These are phyloP conservation scores for Sinonovacula constricta DNA, from an alignment of 1,140 invertebrate genomes.

Conservation along the genomic window DNA sequence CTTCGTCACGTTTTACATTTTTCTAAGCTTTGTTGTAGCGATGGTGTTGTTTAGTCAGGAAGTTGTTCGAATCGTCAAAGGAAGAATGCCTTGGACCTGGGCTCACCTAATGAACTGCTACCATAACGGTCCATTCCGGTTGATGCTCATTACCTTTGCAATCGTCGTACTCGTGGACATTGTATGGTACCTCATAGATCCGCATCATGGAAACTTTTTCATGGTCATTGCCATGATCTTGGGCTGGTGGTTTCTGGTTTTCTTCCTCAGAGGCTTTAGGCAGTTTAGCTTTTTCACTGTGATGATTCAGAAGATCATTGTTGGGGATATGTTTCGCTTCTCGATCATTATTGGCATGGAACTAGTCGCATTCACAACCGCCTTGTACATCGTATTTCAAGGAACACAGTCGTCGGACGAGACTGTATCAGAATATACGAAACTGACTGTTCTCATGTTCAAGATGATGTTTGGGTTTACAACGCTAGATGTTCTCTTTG, in stretches of 20 bases:
- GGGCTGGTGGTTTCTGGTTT: slow-evolving; percentile 60
- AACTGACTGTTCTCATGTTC: slow-evolving; percentile 19
- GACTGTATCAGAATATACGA: slow-evolving; percentile 14
- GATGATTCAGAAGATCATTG: slow-evolving; percentile 59
- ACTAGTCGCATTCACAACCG: slow-evolving; percentile 54
- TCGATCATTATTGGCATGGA: slow-evolving; percentile 55
- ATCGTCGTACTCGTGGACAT: slow-evolving; percentile 38
- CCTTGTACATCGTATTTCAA: slow-evolving; percentile 51
- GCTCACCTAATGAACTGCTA: slow-evolving; percentile 35
- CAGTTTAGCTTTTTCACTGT: slow-evolving; percentile 64
- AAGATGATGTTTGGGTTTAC: slow-evolving; percentile 46
- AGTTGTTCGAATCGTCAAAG: slow-evolving; percentile 17
- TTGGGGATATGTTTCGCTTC: slow-evolving; percentile 58
- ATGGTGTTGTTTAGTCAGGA: slow-evolving; percentile 27
- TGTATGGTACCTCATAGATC: slow-evolving; percentile 24
- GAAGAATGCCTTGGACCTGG: slow-evolving; percentile 27
- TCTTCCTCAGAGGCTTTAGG: slow-evolving; percentile 54
- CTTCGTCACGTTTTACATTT: slow-evolving; percentile 29
- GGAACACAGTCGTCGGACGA: neutral
- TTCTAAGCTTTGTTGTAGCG: slow-evolving; percentile 15
- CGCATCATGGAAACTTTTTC: slow-evolving; percentile 49
- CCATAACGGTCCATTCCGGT: slow-evolving; percentile 55
- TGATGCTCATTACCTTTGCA: slow-evolving; percentile 49
- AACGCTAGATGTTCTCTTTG: slow-evolving; percentile 27
- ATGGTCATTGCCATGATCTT: slow-evolving; percentile 55